Conservation (phyloP, 2,113 vertebrate species). For the Anoura caudifer region DNA sequence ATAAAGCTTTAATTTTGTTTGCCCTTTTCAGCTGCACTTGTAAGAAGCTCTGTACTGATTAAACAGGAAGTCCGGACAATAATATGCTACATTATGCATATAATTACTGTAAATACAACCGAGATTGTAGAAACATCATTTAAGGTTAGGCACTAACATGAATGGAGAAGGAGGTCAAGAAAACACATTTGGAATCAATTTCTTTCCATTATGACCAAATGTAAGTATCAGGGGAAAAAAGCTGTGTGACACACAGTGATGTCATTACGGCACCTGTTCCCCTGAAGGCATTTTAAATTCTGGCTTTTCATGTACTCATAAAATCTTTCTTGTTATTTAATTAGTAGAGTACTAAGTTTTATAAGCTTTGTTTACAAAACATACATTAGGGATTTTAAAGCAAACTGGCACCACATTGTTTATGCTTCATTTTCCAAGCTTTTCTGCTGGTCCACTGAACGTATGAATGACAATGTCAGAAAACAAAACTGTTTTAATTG, state of each 20-base stretch:
- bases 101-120: slow-evolving; percentile 88
- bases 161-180: slow-evolving; percentile 80
- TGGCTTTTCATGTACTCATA: not conserved
- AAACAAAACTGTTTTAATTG: slow-evolving; percentile 20
- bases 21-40: slow-evolving; percentile 89
- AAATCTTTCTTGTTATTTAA: slow-evolving; percentile 55
- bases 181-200: slow-evolving; percentile 85
- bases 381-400: slow-evolving; percentile 76
- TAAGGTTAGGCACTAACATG: slow-evolving; percentile 83
- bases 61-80: slow-evolving; percentile 88
- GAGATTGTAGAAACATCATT: slow-evolving; percentile 83
- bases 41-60: slow-evolving; percentile 86
- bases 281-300: slow-evolving; percentile 56
- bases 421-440: slow-evolving; percentile 59
- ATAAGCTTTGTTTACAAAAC: slow-evolving; percentile 61
- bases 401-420: slow-evolving; percentile 67
- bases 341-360: slow-evolving; percentile 61
- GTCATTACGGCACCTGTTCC: slow-evolving; percentile 47
- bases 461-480: slow-evolving; percentile 52
- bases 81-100: slow-evolving; percentile 89
- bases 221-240: slow-evolving; percentile 47
- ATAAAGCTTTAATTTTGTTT: slow-evolving; percentile 90
- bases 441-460: slow-evolving; percentile 43
- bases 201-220: slow-evolving; percentile 76
- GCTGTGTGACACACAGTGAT: slow-evolving; percentile 57